Percentiles rank a stretch among this genome's conserved stretches.
These are phyloP conservation scores for Magallana nippona DNA, from an alignment of 2,888 invertebrate genomes.

Conservation along the genomic window DNA sequence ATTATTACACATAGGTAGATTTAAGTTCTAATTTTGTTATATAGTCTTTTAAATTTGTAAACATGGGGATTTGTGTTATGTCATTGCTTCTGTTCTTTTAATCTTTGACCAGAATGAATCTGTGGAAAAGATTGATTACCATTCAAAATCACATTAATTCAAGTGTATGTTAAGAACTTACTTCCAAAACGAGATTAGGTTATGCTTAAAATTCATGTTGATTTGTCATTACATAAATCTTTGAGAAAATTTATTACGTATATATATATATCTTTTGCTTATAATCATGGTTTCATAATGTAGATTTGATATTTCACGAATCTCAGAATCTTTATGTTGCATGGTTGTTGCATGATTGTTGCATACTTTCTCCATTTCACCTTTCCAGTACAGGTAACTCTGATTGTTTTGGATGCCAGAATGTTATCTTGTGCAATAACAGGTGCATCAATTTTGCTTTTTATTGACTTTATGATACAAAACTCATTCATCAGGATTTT, in stretches of 20 bases:
- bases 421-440: slow-evolving; percentile 18
- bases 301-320: background rate
- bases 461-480: slow-evolving; percentile 26
- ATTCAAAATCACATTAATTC: background rate
- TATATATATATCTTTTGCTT: too few relatives aligned
- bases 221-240: too few relatives aligned
- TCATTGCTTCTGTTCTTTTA: background rate
- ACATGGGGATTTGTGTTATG: background rate
- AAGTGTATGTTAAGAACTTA: background rate
- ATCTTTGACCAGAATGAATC: background rate
- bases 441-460: slow-evolving; percentile 16
- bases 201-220: too few relatives aligned
- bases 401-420: background rate
- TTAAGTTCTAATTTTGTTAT: slow-evolving; percentile 3
- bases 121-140: background rate
- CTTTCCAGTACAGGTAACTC: background rate
- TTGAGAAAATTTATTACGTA: too few relatives aligned
- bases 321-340: background rate
- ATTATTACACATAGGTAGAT: background rate
- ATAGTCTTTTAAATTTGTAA: background rate
- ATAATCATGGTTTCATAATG: too few relatives aligned
- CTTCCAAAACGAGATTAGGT: background rate
- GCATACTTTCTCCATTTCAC: background rate
- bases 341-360: too few relatives aligned
- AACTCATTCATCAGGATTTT: slow-evolving; percentile 24